phyloP scores from a whole-genome alignment of 2,888 invertebrate genomes.

The Drosophila sordidapex region DNA sequence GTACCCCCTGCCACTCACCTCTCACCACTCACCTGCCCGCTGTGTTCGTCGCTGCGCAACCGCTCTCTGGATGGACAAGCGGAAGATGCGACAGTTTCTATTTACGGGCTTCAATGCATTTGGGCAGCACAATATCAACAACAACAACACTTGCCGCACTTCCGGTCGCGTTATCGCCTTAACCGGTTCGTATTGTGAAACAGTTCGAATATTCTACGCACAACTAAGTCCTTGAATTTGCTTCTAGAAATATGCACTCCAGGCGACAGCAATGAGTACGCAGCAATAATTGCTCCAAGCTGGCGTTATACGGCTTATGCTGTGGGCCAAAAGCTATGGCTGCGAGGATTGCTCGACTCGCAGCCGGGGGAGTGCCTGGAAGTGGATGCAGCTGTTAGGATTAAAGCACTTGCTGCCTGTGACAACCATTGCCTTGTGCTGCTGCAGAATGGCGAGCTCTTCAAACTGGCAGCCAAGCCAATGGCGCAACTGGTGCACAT shows the following conservation, averaged over 20 bases:
- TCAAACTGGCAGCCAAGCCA: constrained; percentile 61
- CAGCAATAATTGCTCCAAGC: constrained; percentile 52
- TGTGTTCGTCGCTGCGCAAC: constrained; percentile 66
- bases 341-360: constrained; percentile 72
- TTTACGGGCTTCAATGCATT: constrained; percentile 84
- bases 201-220: constrained; percentile 15
- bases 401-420: constrained; percentile 71
- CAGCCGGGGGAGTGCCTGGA: constrained; percentile 42
- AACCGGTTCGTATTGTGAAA: constrained; percentile 55
- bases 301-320: constrained; percentile 82
- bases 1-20: background rate
- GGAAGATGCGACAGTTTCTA: constrained; percentile 69
- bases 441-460: constrained; percentile 75
- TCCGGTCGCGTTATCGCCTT: constrained; percentile 51
- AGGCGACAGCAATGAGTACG: constrained; percentile 2
- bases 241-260: constrained; percentile 49
- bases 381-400: constrained; percentile 52
- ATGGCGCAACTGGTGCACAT: constrained; percentile 57
- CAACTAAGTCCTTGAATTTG: constrained; percentile 30
- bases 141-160: constrained; percentile 25
- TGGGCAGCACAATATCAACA: constrained; percentile 76
- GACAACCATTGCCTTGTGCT: constrained; percentile 80
- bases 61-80: constrained; percentile 32
- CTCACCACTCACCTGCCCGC: background rate
- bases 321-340: constrained; percentile 37